These are phyloP conservation scores for pig (Sus scrofa) DNA, from an alignment of 2,113 vertebrate species.

Conservation along the genomic window DNA sequence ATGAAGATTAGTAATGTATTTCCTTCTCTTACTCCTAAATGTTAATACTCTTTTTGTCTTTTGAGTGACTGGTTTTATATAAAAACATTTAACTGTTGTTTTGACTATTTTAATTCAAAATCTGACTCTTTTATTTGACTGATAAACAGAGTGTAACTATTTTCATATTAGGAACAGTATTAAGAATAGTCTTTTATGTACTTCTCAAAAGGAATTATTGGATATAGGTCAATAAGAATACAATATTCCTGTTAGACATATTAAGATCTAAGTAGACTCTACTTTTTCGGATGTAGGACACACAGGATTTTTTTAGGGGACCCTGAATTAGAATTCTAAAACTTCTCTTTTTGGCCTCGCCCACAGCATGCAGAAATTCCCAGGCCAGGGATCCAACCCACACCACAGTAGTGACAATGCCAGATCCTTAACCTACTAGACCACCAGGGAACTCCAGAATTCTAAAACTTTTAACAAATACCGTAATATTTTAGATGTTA, in stretches of 20 bases:
- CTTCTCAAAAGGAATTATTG: neutral
- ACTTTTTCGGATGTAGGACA: neutral
- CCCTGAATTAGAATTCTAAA: neutral
- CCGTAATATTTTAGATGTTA: neutral
- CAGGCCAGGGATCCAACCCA: no score
- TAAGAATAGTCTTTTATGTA: slow-evolving; percentile 28
- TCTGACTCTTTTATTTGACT: neutral
- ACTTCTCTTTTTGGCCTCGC: neutral
- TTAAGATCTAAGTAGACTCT: neutral
- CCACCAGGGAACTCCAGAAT: neutral
- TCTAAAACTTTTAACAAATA: neutral
- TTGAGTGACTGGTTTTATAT: neutral
- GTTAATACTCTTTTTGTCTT: neutral
- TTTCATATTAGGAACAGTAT: neutral
- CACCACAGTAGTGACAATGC: no score
- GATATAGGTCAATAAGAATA: neutral
- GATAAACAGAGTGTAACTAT: neutral
- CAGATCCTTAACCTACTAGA: no score
- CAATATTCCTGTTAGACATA: neutral
- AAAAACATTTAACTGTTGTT: neutral
- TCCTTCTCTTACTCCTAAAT: neutral
- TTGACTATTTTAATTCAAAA: slow-evolving; percentile 47
- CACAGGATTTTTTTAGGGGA: neutral
- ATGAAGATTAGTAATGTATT: neutral
- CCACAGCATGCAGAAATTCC: no score